Conservation (phyloP, 2,888 invertebrate genomes). For the Microplitis manilae region DNA sequence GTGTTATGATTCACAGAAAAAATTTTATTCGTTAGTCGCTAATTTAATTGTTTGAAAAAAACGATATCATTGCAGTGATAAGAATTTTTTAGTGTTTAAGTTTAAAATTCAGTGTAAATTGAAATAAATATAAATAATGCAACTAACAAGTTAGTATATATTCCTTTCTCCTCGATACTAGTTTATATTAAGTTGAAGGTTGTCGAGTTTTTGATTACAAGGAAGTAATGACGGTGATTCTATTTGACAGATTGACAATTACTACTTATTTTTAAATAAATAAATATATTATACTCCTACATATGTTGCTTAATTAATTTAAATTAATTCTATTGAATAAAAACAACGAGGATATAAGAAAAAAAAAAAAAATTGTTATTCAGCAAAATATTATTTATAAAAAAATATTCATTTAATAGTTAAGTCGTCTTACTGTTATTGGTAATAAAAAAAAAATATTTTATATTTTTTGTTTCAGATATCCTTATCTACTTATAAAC, state of each 20-base stretch:
- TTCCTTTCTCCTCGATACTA: constrained; percentile 48
- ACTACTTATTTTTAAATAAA: not conserved
- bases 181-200: constrained; percentile 43
- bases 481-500: too few relatives aligned
- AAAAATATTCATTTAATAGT: too few relatives aligned
- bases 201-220: constrained; percentile 47
- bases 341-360: not conserved
- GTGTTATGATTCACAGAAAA: not conserved
- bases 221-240: constrained; percentile 43
- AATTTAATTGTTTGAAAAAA: not conserved
- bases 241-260: not conserved
- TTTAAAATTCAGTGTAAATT: too few relatives aligned
- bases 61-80: not conserved
- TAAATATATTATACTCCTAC: not conserved
- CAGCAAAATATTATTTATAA: too few relatives aligned
- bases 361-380: too few relatives aligned
- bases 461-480: too few relatives aligned
- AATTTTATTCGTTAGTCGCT: too few relatives aligned
- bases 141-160: not conserved
- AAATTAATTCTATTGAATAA: not conserved
- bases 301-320: not conserved
- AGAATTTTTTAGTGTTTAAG: not conserved
- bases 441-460: too few relatives aligned
- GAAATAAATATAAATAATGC: not conserved
- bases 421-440: too few relatives aligned